A percentile compares a stretch with the other conserved stretches of the same genome.
These are phyloP conservation scores for Acanthornis magna DNA, from an alignment of 2,797 vertebrate genomes.

Conservation along the genomic window DNA sequence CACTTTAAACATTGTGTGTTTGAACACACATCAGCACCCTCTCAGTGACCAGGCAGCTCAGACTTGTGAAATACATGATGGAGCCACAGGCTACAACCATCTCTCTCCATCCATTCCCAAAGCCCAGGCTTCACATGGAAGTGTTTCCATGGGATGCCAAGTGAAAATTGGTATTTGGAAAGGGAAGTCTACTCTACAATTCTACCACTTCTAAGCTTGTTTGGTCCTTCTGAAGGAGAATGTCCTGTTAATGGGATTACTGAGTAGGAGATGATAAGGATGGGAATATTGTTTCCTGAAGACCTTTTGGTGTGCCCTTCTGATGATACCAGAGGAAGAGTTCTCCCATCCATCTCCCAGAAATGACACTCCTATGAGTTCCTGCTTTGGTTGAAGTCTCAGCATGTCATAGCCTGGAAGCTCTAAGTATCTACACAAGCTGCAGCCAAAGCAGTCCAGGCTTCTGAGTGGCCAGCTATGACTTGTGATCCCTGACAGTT, in stretches of 20 bases:
- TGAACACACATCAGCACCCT: neutral
- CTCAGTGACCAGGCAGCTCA: neutral
- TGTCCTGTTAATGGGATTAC: neutral
- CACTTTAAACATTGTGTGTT: neutral
- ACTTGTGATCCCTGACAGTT: neutral
- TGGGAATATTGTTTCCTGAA: neutral
- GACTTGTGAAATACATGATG: neutral
- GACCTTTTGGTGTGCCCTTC: neutral
- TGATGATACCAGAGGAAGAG: neutral
- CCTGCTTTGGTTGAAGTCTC: neutral
- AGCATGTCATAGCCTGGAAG: neutral
- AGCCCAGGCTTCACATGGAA: neutral
- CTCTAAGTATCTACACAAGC: neutral
- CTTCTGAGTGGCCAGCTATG: neutral
- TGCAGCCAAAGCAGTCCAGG: neutral
- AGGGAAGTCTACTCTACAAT: neutral
- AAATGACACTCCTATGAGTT: neutral
- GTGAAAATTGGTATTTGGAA: neutral
- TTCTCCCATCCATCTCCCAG: neutral
- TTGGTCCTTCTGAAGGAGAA: neutral
- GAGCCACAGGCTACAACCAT: neutral
- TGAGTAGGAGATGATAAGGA: neutral
- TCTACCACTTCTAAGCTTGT: neutral
- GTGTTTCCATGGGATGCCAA: neutral
- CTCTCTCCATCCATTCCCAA: neutral